Base-by-base conservation (phyloP, 1,140 invertebrate genomes). In the Chionoecetes opilio region DNA sequence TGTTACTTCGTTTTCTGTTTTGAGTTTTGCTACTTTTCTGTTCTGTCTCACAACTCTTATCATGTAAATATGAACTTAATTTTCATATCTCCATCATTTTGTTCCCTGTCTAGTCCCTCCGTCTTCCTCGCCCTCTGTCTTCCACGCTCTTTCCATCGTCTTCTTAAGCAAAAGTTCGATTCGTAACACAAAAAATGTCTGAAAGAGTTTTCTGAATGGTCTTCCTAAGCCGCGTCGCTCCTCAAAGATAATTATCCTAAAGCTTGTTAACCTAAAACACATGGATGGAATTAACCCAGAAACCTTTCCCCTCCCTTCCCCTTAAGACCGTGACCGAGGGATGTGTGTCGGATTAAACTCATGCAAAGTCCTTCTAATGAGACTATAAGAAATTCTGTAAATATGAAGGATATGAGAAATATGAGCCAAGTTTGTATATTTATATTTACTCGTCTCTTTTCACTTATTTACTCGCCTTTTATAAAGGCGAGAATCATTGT, bases 91-190 rank as follows among this genome's bases (percentile, higher is more conserved):
- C n/a, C n/a, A n/a, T n/a, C 11, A 84, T 29, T 9, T 84, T 31
- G 29, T 84, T n/a, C 82, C 82, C 26, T n/a, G 82, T 29, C 82
- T 84, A 26, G 0, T 1, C 82, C 29, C 0, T 26, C 82, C 11
- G 17, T 84, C 82, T 84, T n/a, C 35, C 38, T 91, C 38, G 29
- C 38, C 29, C n/a, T 90, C 88, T 90, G 17, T 41, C 88, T 90
- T 38, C 29, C 87, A 41, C 38, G 21, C 38, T 89, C 35, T 38
- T n/a, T 46, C 87, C 41, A 6, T 46, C 87, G 9, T 37, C 31
- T 26, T 46, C 41, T 32, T 91, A 32, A 21, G 3, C 63, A 75
- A 75, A 75, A n/a, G 8, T 75, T 21, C 63, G 5, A 14, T 8
- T 14, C 41, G 14, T 46, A 46, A 46, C 5, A 46, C 41, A 46